These are phyloP conservation scores for Tetranychus piercei DNA, from an alignment of 2,888 invertebrate species.

Conservation along the genomic window DNA sequence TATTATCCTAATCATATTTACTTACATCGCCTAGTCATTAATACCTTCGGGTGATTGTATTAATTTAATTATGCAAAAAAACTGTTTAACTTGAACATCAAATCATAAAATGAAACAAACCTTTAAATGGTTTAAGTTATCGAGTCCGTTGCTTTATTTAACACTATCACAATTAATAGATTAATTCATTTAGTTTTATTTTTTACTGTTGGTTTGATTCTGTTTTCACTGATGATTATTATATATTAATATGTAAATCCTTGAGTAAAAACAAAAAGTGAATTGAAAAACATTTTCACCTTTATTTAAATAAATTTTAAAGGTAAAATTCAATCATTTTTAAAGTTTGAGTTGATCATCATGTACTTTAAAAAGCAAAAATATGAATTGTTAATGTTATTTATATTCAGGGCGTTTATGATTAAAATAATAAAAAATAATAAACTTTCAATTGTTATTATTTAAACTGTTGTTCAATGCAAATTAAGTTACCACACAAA, in stretches of 20 bases:
- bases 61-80: not conserved
- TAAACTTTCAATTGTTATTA: not conserved
- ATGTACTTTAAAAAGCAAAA: no score
- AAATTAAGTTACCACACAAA: not conserved
- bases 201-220: no score
- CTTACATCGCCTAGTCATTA: not conserved
- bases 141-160: no score
- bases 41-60: not conserved
- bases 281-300: no score
- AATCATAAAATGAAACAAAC: not conserved
- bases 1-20: not conserved
- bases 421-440: not conserved
- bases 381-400: not conserved
- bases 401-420: not conserved
- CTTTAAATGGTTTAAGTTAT: not conserved
- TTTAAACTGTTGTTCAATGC: no score
- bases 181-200: no score
- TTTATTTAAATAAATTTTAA: no score
- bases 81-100: not conserved
- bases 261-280: no score
- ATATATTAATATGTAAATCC: no score
- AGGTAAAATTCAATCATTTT: not conserved
- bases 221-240: no score
- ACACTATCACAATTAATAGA: no score
- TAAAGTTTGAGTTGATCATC: not conserved